These are phyloP conservation scores for Corbicula japonica DNA, from an alignment of 2,888 invertebrate species.

Conservation along the genomic window DNA sequence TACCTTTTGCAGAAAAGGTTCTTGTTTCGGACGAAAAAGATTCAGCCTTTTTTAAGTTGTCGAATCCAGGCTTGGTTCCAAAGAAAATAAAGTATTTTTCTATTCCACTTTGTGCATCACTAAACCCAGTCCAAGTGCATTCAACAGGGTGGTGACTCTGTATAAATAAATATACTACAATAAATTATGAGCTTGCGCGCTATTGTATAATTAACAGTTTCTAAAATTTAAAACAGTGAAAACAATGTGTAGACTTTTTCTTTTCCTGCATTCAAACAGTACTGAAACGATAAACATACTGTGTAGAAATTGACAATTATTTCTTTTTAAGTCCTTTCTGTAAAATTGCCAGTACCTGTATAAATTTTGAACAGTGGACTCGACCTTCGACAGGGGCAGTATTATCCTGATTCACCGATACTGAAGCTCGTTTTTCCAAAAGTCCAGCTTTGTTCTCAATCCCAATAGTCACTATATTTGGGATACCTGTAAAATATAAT, in stretches of 20 bases:
- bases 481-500: no score
- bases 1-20: conserved; percentile 45
- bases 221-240: no score
- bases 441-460: conserved; percentile 46
- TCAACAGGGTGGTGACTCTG: conserved; percentile 50
- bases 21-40: conserved; percentile 25
- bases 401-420: conserved; percentile 46
- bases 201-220: no score
- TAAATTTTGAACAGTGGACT: conserved; percentile 41
- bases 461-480: conserved; percentile 47
- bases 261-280: no score
- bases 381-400: conserved; percentile 39
- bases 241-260: no score
- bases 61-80: conserved; percentile 42
- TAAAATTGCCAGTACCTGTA: conserved; percentile 47
- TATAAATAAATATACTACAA: no score
- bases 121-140: conserved; percentile 52
- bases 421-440: conserved; percentile 20
- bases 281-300: no score
- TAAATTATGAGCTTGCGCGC: no score
- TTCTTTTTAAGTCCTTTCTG: no score
- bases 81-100: conserved; percentile 34
- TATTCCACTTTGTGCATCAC: conserved; percentile 49
- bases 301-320: no score
- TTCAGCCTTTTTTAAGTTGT: conserved; percentile 14